phyloP scores from a whole-genome alignment of 2,888 invertebrate species.

The Euzophera pinguis region DNA sequence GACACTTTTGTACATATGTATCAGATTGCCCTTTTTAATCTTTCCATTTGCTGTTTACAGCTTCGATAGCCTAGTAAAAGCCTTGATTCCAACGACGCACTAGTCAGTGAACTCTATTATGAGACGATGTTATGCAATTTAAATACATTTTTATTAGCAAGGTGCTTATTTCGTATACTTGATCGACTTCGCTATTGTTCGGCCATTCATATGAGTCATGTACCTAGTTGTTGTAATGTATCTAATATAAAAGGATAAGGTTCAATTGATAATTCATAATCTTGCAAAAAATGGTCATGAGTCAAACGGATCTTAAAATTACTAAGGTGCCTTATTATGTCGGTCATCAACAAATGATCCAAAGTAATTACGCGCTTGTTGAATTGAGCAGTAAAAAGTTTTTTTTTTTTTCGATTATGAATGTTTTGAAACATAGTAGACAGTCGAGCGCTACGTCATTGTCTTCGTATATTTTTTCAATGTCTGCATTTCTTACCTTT shows the following conservation, averaged over 20 bases:
- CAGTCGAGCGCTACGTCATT: too few species aligned
- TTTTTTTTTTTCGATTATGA: too few species aligned
- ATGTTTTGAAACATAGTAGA: too few species aligned
- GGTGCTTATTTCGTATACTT: not conserved
- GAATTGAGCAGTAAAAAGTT: too few species aligned
- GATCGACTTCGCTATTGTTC: slow-evolving; percentile 1
- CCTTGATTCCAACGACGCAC: not conserved
- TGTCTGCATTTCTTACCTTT: too few species aligned
- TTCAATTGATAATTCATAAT: slow-evolving; percentile 10
- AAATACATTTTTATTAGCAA: not conserved
- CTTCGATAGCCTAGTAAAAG: not conserved
- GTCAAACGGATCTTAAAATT: not conserved
- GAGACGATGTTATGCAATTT: not conserved
- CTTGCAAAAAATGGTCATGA: not conserved
- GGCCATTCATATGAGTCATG: slow-evolving; percentile 1
- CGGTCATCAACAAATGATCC: too few species aligned
- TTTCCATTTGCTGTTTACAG: not conserved
- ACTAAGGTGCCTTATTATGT: too few species aligned
- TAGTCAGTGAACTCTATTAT: not conserved
- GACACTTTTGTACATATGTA: too few species aligned
- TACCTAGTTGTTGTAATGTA: not conserved
- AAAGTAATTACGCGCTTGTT: too few species aligned
- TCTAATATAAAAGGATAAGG: not conserved
- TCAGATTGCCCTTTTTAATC: not conserved
- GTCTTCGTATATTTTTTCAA: too few species aligned